Evolutionary conservation across 2,888 invertebrate genomes (phyloP).

Genomic region (Plagodis dolabraria): DNA sequence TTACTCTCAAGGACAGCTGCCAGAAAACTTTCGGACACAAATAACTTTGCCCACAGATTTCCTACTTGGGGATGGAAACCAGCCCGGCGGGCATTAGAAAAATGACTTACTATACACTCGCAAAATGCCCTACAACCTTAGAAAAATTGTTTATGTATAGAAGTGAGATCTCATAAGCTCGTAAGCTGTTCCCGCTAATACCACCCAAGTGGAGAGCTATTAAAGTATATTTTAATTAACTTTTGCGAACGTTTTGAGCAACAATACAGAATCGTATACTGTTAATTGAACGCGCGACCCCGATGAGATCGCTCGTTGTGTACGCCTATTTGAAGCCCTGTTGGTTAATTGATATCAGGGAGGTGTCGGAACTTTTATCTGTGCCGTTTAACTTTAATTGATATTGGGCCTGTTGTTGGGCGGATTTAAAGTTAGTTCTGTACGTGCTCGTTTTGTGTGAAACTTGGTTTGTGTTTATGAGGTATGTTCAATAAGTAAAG

Average conservation of each 20-base stretch:
- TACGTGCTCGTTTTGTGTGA: neutral
- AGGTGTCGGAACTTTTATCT: constrained; percentile 28
- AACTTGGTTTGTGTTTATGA: too few relatives aligned
- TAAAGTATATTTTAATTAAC: constrained; percentile 69
- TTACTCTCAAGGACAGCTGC: too few relatives aligned
- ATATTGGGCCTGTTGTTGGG: constrained; percentile 19
- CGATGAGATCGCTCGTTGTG: constrained; percentile 59
- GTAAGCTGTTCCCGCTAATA: constrained; percentile 1
- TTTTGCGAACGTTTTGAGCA: constrained; percentile 58
- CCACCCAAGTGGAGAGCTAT: constrained; percentile 3
- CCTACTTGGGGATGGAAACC: too few relatives aligned
- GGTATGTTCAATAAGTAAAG: too few relatives aligned
- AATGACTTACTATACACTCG: too few relatives aligned
- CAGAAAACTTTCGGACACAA: too few relatives aligned
- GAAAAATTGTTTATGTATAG: neutral
- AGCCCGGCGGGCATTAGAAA: too few relatives aligned
- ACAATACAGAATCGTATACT: constrained; percentile 70
- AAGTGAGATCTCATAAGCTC: neutral
- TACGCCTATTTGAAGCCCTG: constrained; percentile 52
- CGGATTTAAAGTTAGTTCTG: constrained; percentile 11
- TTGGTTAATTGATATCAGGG: constrained; percentile 48
- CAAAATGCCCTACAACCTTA: too few relatives aligned
- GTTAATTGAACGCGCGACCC: constrained; percentile 74
- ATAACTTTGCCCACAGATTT: too few relatives aligned
- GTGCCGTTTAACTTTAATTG: constrained; percentile 29